Conservation (phyloP, 1,140 invertebrate species). For the Camponotus pennsylvanicus region DNA sequence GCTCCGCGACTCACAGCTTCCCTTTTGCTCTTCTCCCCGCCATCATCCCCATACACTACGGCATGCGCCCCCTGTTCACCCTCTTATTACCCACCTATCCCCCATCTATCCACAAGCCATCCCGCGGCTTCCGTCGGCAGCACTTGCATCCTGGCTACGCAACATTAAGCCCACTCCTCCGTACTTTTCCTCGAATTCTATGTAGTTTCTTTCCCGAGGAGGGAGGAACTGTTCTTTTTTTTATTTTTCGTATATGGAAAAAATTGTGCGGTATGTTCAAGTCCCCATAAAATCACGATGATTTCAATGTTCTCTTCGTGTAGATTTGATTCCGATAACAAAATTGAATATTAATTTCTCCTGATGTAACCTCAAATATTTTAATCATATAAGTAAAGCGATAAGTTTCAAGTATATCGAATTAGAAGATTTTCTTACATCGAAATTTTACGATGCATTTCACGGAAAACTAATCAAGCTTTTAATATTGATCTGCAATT, state of each 20-base stretch:
- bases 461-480: too few relatives aligned
- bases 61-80: constrained; percentile 40
- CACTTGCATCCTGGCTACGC: constrained; percentile 80
- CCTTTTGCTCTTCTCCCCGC: constrained; percentile 56
- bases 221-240: constrained; percentile 48
- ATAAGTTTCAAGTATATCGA: neutral
- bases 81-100: neutral
- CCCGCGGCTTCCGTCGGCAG: constrained; percentile 58
- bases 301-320: constrained; percentile 7
- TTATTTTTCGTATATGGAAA: constrained; percentile 48
- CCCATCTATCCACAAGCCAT: constrained; percentile 42
- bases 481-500: too few relatives aligned
- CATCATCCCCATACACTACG: constrained; percentile 58
- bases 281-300: constrained; percentile 7
- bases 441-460: neutral
- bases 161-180: constrained; percentile 83
- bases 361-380: neutral
- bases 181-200: constrained; percentile 78
- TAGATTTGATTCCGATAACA: constrained; percentile 1
- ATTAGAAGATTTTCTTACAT: neutral
- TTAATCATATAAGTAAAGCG: neutral
- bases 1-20: constrained; percentile 69
- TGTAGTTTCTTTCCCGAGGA: constrained; percentile 57
- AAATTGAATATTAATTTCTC: neutral
- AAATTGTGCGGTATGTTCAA: constrained; percentile 14